phyloP scores from a whole-genome alignment of 2,113 vertebrate genomes.

The Nothoprocta perdicaria region DNA sequence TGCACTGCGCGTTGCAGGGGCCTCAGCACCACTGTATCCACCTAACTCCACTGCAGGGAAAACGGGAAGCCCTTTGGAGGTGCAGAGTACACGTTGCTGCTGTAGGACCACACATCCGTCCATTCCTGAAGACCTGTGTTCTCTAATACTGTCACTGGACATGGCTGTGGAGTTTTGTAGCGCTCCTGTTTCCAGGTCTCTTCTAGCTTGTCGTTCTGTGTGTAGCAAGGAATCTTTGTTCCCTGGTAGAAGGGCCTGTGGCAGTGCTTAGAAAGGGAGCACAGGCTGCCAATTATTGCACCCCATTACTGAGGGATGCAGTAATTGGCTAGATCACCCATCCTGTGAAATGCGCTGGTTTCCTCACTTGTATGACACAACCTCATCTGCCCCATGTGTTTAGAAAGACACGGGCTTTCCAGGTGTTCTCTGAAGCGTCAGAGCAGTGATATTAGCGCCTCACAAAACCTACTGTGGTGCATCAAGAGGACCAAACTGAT shows the following conservation, averaged over 20 bases:
- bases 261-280: background rate
- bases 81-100: fast-evolving
- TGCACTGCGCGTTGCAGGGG: fast-evolving
- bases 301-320: background rate
- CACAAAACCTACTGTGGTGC: fast-evolving
- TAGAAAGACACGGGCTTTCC: slow-evolving; percentile 39
- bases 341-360: background rate
- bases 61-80: background rate
- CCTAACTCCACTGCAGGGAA: background rate
- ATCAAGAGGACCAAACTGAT: fast-evolving
- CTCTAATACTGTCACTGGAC: fast-evolving
- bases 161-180: background rate
- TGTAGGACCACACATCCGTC: background rate
- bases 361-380: slow-evolving; percentile 40
- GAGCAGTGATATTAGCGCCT: background rate
- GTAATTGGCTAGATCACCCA: background rate
- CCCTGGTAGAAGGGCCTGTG: background rate
- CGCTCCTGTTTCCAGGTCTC: fast-evolving
- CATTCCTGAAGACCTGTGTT: fast-evolving
- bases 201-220: fast-evolving
- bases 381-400: background rate
- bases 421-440: background rate
- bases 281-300: background rate
- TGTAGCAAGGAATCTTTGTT: fast-evolving
- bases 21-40: background rate